Evolutionary conservation across 1,140 invertebrate genomes (phyloP), one percentile per base, ranked within the genome.

Genomic region (Ceratina japonica): DNA sequence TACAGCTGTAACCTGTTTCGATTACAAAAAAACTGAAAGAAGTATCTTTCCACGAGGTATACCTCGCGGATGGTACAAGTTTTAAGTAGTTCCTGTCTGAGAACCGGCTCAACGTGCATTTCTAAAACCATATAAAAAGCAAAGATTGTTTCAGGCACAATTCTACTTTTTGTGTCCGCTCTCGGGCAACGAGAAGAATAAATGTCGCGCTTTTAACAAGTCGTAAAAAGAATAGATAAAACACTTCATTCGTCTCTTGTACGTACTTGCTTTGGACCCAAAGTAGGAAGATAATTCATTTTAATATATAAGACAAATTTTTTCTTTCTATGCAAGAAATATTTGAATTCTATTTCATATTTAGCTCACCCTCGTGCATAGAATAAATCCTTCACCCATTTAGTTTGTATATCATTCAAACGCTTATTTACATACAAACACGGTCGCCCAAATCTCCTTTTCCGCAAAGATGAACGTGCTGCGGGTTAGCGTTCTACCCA

Each of bases 71-170:
- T 76, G 10, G 37, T 15, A 59, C 54, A 76, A 76, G 64, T 69
- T 76, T 68, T 59, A 68, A 69, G 64, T 68, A 76, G 52, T 59
- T 69, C 10, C 24, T 15, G 20, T 12, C 54, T 27, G 61, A 68
- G 54, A 59, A 69, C 13, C 37, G 44, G 51, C 31, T 56, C 31
- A 58, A n/a, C 7, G 13, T 65, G 20, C 22, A 54, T 65, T 65
- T 51, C 54, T 37, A 65, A 58, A 75, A 24, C n/a, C 37, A 20
- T 44, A 51, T 44, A 24, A 58, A 59, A 44, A 68, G 52, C 20
- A 58, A 18, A 37, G 63, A 58, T 20, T 68, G 22, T 37, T 58
- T 56, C 31, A 10, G 22, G 74, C 4, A 31, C n/a, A 68, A 58
- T 75, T 49, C 16, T 31, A 59, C 44, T 49, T 24, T 15, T 4